Percentiles rank a stretch among this genome's conserved stretches.
These are phyloP conservation scores for Drosophila meridiana DNA, from an alignment of 2,888 invertebrate species.

Conservation along the genomic window DNA sequence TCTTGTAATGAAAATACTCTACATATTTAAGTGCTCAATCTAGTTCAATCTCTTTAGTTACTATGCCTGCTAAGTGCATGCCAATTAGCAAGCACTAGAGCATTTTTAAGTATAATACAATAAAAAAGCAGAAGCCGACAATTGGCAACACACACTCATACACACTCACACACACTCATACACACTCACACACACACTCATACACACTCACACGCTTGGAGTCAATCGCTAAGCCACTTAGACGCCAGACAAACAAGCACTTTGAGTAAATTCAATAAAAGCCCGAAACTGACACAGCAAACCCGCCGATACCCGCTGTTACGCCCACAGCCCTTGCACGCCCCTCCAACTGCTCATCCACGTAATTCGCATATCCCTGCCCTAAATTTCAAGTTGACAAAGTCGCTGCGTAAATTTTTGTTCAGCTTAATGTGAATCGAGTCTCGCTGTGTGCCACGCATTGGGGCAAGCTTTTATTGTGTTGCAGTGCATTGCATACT, in stretches of 20 bases:
- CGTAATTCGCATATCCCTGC: slow-evolving; percentile 25
- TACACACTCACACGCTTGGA: not conserved
- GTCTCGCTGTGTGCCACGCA: slow-evolving; percentile 22
- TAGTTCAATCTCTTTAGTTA: slow-evolving; percentile 5
- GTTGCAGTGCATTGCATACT: slow-evolving; percentile 36
- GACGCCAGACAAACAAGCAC: slow-evolving; percentile 57
- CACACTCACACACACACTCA: not conserved
- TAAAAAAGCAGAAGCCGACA: slow-evolving; percentile 17
- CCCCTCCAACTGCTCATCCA: slow-evolving; percentile 7
- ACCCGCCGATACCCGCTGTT: not conserved
- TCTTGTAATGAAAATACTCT: not conserved
- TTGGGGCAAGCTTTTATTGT: slow-evolving; percentile 36
- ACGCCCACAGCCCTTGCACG: not conserved
- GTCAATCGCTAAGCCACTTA: slow-evolving; percentile 45
- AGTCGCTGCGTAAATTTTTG: slow-evolving; percentile 37
- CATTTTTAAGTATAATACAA: slow-evolving; percentile 23
- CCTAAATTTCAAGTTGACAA: slow-evolving; percentile 37
- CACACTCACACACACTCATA: no score
- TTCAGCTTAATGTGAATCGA: slow-evolving; percentile 37
- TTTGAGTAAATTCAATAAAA: slow-evolving; percentile 60
- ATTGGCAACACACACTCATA: slow-evolving; percentile 10
- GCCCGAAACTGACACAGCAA: slow-evolving; percentile 31
- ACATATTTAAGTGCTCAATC: not conserved
- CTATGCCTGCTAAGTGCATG: slow-evolving; percentile 28
- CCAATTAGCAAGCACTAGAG: slow-evolving; percentile 38